Percentiles rank a stretch among this genome's conserved stretches.
Conservation (phyloP, 1,140 invertebrate genomes). For the Spodoptera frugiperda region DNA sequence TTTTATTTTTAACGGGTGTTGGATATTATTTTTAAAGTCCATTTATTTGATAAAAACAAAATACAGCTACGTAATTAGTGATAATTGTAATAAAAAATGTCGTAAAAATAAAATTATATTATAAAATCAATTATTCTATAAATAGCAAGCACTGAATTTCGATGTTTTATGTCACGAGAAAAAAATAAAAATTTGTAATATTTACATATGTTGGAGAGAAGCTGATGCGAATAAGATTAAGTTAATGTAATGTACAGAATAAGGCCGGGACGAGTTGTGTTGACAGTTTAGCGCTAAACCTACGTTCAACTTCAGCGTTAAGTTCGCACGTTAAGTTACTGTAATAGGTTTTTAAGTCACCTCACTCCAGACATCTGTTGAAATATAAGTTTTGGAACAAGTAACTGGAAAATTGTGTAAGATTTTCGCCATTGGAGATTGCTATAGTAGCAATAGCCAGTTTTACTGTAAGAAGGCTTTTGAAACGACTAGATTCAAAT, state of each 20-base stretch:
- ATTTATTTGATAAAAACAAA: not conserved
- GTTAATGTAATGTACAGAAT: constrained; percentile 60
- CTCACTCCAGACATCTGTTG: not conserved
- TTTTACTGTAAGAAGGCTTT: too few relatives aligned
- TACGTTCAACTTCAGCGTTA: constrained; percentile 17
- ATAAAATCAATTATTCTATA: constrained; percentile 70
- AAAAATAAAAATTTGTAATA: constrained; percentile 72
- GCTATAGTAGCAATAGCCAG: too few relatives aligned
- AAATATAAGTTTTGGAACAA: not conserved
- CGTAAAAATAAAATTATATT: constrained; percentile 43
- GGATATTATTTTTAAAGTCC: too few relatives aligned
- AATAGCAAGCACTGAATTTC: constrained; percentile 83
- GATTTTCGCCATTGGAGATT: not conserved
- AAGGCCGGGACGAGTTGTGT: constrained; percentile 32
- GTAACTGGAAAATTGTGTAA: not conserved
- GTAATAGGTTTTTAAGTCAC: constrained; percentile 15
- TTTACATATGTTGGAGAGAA: constrained; percentile 74
- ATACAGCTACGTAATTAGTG: constrained; percentile 22
- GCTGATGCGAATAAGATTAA: constrained; percentile 61
- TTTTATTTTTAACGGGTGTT: too few relatives aligned
- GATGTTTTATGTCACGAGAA: constrained; percentile 78
- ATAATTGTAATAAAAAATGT: constrained; percentile 50
- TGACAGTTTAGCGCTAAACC: constrained; percentile 38
- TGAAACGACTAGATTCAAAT: too few relatives aligned
- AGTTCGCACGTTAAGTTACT: constrained; percentile 5